phyloP scores from a whole-genome alignment of 2,797 vertebrate species.

The Propithecus perrieri region DNA sequence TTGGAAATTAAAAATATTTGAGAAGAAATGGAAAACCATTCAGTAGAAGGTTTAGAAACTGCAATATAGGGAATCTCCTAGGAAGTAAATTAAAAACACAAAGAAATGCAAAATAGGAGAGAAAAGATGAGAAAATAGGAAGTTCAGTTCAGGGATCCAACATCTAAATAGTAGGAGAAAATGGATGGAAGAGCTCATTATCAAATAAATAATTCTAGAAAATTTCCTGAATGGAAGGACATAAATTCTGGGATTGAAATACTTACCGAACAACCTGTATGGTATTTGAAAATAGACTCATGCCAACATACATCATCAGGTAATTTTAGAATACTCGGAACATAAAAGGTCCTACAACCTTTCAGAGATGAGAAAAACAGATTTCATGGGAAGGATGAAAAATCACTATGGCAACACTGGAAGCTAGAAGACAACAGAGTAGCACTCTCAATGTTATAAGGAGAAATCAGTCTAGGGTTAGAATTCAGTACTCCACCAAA shows the following conservation, averaged over 20 bases:
- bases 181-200: not conserved
- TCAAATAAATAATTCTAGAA: not conserved
- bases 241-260: not conserved
- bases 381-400: not conserved
- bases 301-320: not conserved
- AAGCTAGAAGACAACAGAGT: not conserved
- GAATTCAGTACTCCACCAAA: not conserved
- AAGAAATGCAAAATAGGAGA: not conserved
- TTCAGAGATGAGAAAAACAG: not conserved
- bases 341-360: not conserved
- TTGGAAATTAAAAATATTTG: not conserved
- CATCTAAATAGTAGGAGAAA: not conserved
- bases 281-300: not conserved
- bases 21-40: slow-evolving; percentile 13
- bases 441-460: not conserved
- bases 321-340: not conserved
- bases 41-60: not conserved
- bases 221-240: not conserved
- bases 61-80: not conserved
- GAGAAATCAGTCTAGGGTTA: not conserved
- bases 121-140: not conserved
- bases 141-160: not conserved
- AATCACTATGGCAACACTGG: not conserved
- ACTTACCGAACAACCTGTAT: not conserved
- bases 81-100: slow-evolving; percentile 11